phyloP scores from a whole-genome alignment of 2,888 invertebrate species.

The Acleris holmiana region DNA sequence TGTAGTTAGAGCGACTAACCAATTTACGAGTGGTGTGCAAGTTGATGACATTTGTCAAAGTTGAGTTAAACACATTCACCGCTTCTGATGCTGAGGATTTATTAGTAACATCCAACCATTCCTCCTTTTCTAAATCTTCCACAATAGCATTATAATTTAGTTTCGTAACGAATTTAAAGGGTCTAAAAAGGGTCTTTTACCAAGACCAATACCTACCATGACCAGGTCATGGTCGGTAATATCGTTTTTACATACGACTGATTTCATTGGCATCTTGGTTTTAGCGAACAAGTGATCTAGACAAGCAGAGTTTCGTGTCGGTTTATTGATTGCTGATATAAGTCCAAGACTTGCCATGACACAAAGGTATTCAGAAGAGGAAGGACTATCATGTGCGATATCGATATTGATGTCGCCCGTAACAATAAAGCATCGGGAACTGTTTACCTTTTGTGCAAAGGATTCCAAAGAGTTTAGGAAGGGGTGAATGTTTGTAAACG shows the following conservation, averaged over 20 bases:
- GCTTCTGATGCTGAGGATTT: background rate
- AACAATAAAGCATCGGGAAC: background rate
- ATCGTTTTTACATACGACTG: background rate
- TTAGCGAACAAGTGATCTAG: background rate
- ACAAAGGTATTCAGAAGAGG: background rate
- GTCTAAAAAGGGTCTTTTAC: background rate
- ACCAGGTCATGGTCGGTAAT: background rate
- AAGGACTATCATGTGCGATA: background rate
- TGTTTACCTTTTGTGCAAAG: background rate
- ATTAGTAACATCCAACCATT: background rate
- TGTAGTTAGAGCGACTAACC: background rate
- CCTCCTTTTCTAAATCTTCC: background rate
- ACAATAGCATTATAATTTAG: background rate
- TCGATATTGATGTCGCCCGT: slow-evolving; percentile 6
- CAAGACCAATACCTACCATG: background rate
- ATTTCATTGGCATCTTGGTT: background rate
- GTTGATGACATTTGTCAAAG: background rate
- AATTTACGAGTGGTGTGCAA: background rate
- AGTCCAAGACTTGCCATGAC: background rate
- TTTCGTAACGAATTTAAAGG: background rate
- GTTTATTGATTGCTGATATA: background rate
- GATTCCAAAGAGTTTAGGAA: background rate
- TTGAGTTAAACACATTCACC: background rate
- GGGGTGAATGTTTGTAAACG: background rate
- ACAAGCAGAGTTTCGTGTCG: background rate